Evolutionary conservation across 2,797 vertebrate species (phyloP), one percentile per base, ranked within the genome.

Genomic region (Rhinichthys osculus): DNA sequence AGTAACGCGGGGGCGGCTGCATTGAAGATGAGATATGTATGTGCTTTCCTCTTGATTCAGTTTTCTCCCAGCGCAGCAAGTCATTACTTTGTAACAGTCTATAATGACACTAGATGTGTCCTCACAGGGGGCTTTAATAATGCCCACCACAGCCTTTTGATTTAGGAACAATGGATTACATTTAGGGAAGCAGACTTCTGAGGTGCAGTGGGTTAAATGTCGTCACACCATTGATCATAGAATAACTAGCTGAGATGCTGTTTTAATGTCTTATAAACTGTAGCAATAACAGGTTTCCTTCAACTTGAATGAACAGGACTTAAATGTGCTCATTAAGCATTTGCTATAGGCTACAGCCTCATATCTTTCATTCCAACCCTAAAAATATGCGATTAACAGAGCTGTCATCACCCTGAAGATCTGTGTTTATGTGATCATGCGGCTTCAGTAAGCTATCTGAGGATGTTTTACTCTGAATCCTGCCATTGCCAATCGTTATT

Each of bases 11-110:
- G n/a, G 85, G 66, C 11, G 11, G 54, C 23, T 38, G 17, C 33
- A 78, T 71, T 33, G 83, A 86, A 78, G 52, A 82, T 82, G 73
- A 83, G 72, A 67, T 71, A 62, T 67, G 78, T 66, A 81, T 78
- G 73, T 38, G 80, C 66, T 71, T 86, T 81, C 35, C 44, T 81
- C 71, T n/a, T 30, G 59, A 72, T 76, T 67, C 78, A 54, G 57
- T 54, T 81, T 82, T 78, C 73, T 71, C 85, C 67, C 38, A 47
- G 57, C 7, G 40, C 54, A 71, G 52, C 74, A 35, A 83, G 30
- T 78, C 52, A 69, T 80, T 80, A 85, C 69, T 73, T 73, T 76
- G 59, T 67, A 73, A 40, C 66, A 42, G 42, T 54, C 80, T 87
- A 33, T 69, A 81, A 74, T n/a, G 47, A 59, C 71, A 73, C 47